Base-by-base conservation (phyloP, 2,888 invertebrate genomes). In the Podabrus alpinus region DNA sequence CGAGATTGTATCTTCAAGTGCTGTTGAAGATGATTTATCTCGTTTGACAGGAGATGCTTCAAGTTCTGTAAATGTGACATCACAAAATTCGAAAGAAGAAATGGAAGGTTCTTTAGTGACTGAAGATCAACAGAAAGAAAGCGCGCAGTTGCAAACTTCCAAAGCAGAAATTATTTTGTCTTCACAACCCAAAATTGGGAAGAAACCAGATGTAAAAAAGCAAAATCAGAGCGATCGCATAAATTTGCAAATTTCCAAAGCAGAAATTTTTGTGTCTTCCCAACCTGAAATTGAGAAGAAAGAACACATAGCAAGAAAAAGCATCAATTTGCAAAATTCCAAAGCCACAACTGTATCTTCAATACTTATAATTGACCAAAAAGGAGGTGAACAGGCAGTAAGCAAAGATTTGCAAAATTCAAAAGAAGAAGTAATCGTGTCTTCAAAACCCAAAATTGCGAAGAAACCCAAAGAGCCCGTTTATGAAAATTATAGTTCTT, bases 401-500 rank as follows among this genome's bases (percentile, higher is more conserved):
- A 24, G 24, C 9, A 9, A n/a, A 5, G 5, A 4, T 7, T 45
- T 45, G n/a, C n/a, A 45, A 45, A 45, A n/a, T 45, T 25, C 25
- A 2, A 25, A 25, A 25, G 25, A 24, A 9, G 9, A 25, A 25
- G 11, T 2, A 5, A 5, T 45, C 9, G 1, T n/a, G n/a, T 2
- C 45, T 45, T 45, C 9, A 3, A 5, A 17, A 19, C 16, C 61
- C 0, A 60, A 15, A 60, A 5, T 16, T 15, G 60, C 2, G 13
- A 17, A 62, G 9, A 69, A 60, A 16, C 10, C 24, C 25, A 69
- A 77, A 66, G 79, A 78, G 68, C 79, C 79, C n/a, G 72, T 79
- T 68, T 79, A 79, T 69, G 78, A 71, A 7, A 79, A 79, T 66
- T 72, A 76, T 64, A 72, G 68, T 16, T 15, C 17, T 1, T 74